Evolutionary conservation across 2,113 vertebrate species (phyloP).

Genomic region (Phodopus roborovskii): DNA sequence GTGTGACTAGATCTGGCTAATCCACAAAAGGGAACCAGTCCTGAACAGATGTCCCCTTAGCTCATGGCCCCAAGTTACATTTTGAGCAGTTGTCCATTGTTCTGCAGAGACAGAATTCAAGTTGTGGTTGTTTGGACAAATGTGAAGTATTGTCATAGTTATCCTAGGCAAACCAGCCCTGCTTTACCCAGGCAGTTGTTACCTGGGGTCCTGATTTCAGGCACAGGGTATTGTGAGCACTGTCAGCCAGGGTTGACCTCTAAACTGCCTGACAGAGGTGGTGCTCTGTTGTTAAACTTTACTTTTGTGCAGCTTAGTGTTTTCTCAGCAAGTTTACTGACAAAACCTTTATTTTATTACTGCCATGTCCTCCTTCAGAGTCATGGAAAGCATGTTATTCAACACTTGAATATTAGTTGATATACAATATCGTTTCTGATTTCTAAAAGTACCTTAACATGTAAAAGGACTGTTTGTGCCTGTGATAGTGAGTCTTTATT

Average conservation of each 20-base stretch:
- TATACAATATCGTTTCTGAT: neutral
- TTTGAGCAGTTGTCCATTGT: neutral
- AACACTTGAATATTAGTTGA: neutral
- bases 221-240: neutral
- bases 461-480: neutral
- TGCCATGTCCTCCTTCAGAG: neutral
- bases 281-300: neutral
- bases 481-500: neutral
- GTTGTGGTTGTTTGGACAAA: neutral
- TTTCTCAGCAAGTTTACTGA: neutral
- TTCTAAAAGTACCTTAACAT: conserved; percentile 3
- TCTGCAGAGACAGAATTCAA: neutral
- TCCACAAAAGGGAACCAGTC: neutral
- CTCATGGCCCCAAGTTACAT: neutral
- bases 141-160: neutral
- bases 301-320: neutral
- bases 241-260: neutral
- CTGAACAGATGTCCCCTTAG: neutral
- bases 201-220: neutral
- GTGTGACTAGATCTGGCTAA: neutral
- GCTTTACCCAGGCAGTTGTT: no score
- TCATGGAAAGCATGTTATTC: neutral
- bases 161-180: neutral
- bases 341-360: neutral
- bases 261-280: neutral